These are phyloP conservation scores for Triplophysa yarkandensis DNA, from an alignment of 2,797 vertebrate species.

Conservation along the genomic window DNA sequence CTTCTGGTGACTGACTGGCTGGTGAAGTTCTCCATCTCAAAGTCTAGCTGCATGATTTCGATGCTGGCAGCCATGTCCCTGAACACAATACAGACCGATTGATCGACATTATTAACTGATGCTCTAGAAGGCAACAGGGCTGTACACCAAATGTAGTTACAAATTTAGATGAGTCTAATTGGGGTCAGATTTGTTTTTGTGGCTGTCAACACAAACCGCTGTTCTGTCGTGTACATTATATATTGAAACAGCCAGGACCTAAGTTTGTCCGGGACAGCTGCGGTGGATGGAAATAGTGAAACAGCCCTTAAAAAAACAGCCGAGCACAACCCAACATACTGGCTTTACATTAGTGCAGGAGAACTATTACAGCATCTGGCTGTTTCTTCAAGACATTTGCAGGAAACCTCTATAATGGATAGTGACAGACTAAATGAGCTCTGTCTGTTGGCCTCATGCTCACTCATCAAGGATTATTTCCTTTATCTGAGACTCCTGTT, in stretches of 20 bases:
- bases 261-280: conserved; percentile 40
- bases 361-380: background rate
- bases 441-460: conserved; percentile 67
- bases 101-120: conserved; percentile 31
- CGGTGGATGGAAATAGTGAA: background rate
- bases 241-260: conserved; percentile 33
- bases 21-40: conserved; percentile 99
- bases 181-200: conserved; percentile 50
- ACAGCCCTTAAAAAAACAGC: background rate
- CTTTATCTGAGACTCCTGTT: conserved; percentile 62
- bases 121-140: conserved; percentile 29
- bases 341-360: conserved; percentile 23
- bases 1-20: conserved; percentile 96
- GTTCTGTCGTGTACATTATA: conserved; percentile 54
- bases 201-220: conserved; percentile 48
- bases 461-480: conserved; percentile 69
- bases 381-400: conserved; percentile 19
- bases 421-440: conserved; percentile 62
- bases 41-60: conserved; percentile 96
- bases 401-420: conserved; percentile 61
- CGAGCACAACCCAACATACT: conserved; percentile 18
- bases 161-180: conserved; percentile 48
- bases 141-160: conserved; percentile 7
- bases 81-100: conserved; percentile 24
- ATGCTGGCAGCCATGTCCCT: conserved; percentile 81